Evolutionary conservation across 2,888 invertebrate genomes (phyloP), one percentile per base, ranked within the genome.

Genomic region (Metellina segmentata): DNA sequence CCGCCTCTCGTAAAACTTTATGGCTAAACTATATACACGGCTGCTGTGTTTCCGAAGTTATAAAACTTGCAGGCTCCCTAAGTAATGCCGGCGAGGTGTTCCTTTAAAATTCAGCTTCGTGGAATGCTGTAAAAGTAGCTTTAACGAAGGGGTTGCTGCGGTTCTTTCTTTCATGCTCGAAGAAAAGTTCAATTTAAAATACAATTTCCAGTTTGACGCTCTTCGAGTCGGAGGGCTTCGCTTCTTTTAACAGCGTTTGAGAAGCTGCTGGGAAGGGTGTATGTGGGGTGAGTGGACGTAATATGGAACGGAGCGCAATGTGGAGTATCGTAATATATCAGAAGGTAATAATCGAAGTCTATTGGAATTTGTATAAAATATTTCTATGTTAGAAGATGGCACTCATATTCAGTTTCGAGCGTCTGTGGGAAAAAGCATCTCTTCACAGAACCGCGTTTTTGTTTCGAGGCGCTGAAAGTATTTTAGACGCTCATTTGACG

Each of bases 31-130:
- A 78, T 78, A 61, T 16, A 89, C 89, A 70, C 20, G 77, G 51
- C 20, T 81, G 81, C 61, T 82, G 77, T 77, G 77, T 71, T 88
- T 81, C 81, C 70, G 78, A 89, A 89, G 89, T 89, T 89, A 83
- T 89, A 89, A 89, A 89, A 89, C 20, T 78, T n/a, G 49, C 72
- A 16, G n/a, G 48, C n/a, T 74, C 70, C 77, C 75, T 74, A 74
- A 81, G 75, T 74, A 88, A 82, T 34, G 70, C 78, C 19, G 70
- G 81, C 51, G 48, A 72, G n/a, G 81, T 34, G n/a, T 48, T 71
- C 83, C 34, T 83, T 89, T 83, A 89, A 83, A 89, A 89, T 52
- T 71, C 71, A 61, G 81, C 52, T 20, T 51, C 79, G 53, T 71
- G 51, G 72, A 61, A 81, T 72, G 81, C 74, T 71, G 72, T 88